phyloP scores from a whole-genome alignment of 92 coral and sea anemone species.

The Ricordea florida region DNA sequence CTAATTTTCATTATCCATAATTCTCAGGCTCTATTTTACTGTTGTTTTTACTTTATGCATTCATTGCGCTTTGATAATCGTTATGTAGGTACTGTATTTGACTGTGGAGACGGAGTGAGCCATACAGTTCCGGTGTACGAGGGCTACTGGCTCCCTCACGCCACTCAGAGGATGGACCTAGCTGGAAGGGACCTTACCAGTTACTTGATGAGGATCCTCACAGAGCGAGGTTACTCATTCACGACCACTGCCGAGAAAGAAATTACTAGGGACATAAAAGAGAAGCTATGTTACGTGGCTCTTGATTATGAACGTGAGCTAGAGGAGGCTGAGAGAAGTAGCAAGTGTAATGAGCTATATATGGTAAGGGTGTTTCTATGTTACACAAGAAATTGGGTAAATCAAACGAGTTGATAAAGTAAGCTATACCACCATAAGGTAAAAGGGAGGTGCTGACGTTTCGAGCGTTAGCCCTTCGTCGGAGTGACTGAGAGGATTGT shows the following conservation, averaged over 20 bases:
- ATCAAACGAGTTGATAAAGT: too few species aligned
- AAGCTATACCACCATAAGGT: too few species aligned
- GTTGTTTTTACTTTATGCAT: not conserved
- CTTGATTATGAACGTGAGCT: slow-evolving; percentile 82
- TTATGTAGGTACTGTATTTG: slow-evolving; percentile 84
- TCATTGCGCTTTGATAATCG: too few species aligned
- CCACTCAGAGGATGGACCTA: slow-evolving; percentile 85
- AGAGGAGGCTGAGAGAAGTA: slow-evolving; percentile 76
- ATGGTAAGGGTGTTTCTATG: slow-evolving; percentile 72
- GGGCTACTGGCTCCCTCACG: slow-evolving; percentile 98
- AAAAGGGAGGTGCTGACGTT: too few species aligned
- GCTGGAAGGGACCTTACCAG: slow-evolving; percentile 91
- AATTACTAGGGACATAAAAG: slow-evolving; percentile 89
- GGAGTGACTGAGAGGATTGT: too few species aligned
- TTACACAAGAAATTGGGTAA: too few species aligned
- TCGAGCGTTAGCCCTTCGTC: too few species aligned
- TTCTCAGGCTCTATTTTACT: not conserved
- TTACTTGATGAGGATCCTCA: slow-evolving; percentile 76
- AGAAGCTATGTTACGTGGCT: slow-evolving; percentile 90
- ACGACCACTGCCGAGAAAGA: slow-evolving; percentile 89
- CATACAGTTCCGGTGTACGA: slow-evolving; percentile 98
- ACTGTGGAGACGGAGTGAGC: slow-evolving; percentile 92
- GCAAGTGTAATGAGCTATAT: slow-evolving; percentile 73
- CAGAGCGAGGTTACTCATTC: slow-evolving; percentile 90
- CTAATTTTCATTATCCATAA: too few species aligned